Evolutionary conservation across 2,113 vertebrate genomes (phyloP), one percentile per base, ranked within the genome.

Genomic region (Forbesichthys agassizii): DNA sequence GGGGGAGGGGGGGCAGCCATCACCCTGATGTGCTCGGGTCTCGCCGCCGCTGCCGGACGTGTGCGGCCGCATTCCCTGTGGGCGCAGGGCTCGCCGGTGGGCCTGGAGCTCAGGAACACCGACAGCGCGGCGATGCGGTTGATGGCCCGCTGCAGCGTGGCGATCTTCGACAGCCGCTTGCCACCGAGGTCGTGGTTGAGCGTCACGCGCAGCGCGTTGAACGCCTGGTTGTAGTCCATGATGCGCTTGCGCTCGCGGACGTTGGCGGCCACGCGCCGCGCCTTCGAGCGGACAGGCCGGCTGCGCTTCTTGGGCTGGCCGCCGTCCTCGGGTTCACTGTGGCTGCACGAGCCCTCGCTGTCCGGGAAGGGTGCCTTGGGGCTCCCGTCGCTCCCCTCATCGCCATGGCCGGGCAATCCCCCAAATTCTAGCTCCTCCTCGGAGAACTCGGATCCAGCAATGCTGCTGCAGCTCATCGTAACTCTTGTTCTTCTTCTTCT

Each of bases 171-270:
- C 13, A 99, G 93, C 16, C 97, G 89, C 85, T 99, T 99, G 73
- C 97, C 96, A 0, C 91, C 92, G 5, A 96, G 93, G 91, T 98
- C 96, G 1, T 99, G 97, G 47, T 91, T 95, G 62, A 99, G 93
- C 12, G 94, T 90, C 11, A 95, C 75, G 0, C 97, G 94, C 63
- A 99, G 93, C 9, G 96, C 94, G 1, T 99, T 97, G 83, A 99
- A 99, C 1, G 97, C 97, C 82, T 97, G 95, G 82, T 99, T 99
- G 92, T 99, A 99, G 81, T 99, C 97, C 92, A 98, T 90, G 84
- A 99, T 98, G 73, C 97, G 94, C 80, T 96, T 98, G 48, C 98
- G 90, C 90, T 99, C 98, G 0, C 97, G 88, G 74, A 99, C 93
- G 0, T 99, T 99, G 80, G 98, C 98, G 0, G 98, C 96, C 80